These are phyloP conservation scores for Tamandua tetradactyla DNA, from an alignment of 2,797 vertebrate genomes.

Conservation along the genomic window DNA sequence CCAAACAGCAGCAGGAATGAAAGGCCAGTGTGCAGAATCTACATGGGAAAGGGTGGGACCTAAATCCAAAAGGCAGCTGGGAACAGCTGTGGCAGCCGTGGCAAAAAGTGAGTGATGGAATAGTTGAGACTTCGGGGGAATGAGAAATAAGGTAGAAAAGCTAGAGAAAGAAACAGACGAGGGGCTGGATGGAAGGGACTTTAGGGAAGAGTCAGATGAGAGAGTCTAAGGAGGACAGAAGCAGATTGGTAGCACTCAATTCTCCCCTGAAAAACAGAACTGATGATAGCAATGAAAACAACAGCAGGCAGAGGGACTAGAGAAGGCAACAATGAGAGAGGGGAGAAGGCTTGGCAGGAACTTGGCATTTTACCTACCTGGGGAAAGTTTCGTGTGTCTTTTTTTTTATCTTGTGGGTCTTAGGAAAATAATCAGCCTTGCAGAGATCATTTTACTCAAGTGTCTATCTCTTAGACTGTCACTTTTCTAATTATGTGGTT, in stretches of 20 bases:
- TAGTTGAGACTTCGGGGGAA: not conserved
- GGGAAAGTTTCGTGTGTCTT: slow-evolving; percentile 40
- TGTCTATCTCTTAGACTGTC: slow-evolving; percentile 36
- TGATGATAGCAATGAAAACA: slow-evolving; percentile 60
- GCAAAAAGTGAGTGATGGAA: not conserved
- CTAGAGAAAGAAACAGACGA: not conserved
- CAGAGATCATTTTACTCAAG: not conserved
- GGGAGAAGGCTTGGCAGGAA: slow-evolving; percentile 59
- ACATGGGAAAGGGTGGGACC: not conserved
- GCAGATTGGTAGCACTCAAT: slow-evolving; percentile 36
- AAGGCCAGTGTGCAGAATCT: not conserved
- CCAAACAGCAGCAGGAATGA: not conserved
- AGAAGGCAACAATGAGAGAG: slow-evolving; percentile 23
- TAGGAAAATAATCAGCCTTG: slow-evolving; percentile 60
- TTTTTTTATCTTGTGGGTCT: not conserved
- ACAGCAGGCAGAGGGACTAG: slow-evolving; percentile 15
- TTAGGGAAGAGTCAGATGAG: slow-evolving; percentile 29
- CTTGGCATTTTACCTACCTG: slow-evolving; percentile 56
- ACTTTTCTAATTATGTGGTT: not conserved
- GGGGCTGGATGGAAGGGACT: slow-evolving; percentile 14
- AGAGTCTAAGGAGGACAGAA: slow-evolving; percentile 21
- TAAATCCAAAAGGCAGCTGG: slow-evolving; percentile 1
- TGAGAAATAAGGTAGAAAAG: slow-evolving; percentile 11
- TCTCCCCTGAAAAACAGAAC: slow-evolving; percentile 56
- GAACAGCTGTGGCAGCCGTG: not conserved